Evolutionary conservation across 2,888 invertebrate genomes (phyloP).

Genomic region (Euzetes globulus): DNA sequence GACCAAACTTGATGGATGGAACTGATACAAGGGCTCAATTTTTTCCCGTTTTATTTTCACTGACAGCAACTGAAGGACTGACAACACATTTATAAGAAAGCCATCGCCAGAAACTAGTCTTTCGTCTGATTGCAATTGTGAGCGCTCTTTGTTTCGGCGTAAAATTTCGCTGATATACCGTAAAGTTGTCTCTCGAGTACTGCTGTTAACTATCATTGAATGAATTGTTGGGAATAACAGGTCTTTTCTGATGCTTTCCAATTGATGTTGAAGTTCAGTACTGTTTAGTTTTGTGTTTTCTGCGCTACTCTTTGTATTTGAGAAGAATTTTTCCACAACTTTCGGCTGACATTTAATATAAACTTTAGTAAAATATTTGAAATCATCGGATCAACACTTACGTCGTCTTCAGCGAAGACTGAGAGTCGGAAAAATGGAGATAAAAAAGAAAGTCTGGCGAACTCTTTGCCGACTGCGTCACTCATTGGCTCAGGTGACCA

Average conservation of each 20-base stretch:
- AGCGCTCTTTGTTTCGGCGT: conserved; percentile 71
- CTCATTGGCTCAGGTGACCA: conserved; percentile 66
- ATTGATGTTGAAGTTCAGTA: conserved; percentile 65
- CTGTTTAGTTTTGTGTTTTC: conserved; percentile 50
- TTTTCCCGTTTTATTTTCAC: conserved; percentile 79
- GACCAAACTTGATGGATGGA: conserved; percentile 58
- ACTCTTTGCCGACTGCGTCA: conserved; percentile 72
- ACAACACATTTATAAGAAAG: conserved; percentile 86
- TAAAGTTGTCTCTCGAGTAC: conserved; percentile 69
- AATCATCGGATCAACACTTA: no score
- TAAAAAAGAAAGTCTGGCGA: conserved; percentile 72
- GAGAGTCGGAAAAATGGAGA: conserved; percentile 88
- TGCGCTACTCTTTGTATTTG: conserved; percentile 35
- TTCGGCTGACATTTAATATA: conserved; percentile 47
- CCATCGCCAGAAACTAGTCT: conserved; percentile 82
- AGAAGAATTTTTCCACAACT: conserved; percentile 64
- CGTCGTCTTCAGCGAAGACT: conserved; percentile 86
- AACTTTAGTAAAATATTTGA: no score
- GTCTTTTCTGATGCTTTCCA: conserved; percentile 56
- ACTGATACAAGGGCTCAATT: conserved; percentile 77
- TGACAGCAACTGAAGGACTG: conserved; percentile 80
- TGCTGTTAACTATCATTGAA: conserved; percentile 69
- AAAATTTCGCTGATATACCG: conserved; percentile 70
- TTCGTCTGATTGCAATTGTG: conserved; percentile 71
- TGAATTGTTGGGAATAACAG: conserved; percentile 70